A percentile compares a stretch with the other conserved stretches of the same genome.
Conservation (phyloP, 2,113 vertebrate genomes). For the Xenopus laevis region DNA sequence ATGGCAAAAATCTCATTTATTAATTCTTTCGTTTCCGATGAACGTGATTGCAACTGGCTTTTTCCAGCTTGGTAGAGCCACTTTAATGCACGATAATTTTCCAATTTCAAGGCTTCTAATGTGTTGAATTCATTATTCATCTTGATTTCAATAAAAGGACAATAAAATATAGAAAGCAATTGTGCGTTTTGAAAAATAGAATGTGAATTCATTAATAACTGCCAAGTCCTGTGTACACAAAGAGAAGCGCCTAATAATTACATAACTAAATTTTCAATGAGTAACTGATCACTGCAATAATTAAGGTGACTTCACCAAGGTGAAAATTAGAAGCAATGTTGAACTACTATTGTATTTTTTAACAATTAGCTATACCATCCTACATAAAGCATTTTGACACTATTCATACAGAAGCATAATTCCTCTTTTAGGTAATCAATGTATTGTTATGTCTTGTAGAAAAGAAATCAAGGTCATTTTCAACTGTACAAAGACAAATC, state of each 20-base stretch:
- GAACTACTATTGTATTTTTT: not conserved
- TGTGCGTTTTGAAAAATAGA: not conserved
- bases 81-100: too few species aligned
- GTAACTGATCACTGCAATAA: not conserved
- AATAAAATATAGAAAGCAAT: not conserved
- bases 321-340: conserved; percentile 1
- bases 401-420: conserved; percentile 4
- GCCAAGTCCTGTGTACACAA: not conserved
- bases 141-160: not conserved
- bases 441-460: not conserved
- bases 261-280: conserved; percentile 5
- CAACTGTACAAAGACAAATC: conserved; percentile 5
- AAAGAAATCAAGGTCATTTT: conserved; percentile 13
- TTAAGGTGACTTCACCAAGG: conserved; percentile 9
- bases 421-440: conserved; percentile 6
- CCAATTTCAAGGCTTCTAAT: not conserved
- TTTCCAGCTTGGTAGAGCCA: too few species aligned
- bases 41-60: too few species aligned
- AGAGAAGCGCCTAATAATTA: not conserved
- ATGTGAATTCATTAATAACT: not conserved
- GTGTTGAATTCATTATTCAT: not conserved
- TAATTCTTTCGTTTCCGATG: too few species aligned
- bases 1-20: too few species aligned
- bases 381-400: conserved; percentile 2
- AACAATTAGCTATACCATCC: conserved; percentile 1